Evolutionary conservation across 2,113 vertebrate genomes (phyloP).

Genomic region (Callopanchax toddi): DNA sequence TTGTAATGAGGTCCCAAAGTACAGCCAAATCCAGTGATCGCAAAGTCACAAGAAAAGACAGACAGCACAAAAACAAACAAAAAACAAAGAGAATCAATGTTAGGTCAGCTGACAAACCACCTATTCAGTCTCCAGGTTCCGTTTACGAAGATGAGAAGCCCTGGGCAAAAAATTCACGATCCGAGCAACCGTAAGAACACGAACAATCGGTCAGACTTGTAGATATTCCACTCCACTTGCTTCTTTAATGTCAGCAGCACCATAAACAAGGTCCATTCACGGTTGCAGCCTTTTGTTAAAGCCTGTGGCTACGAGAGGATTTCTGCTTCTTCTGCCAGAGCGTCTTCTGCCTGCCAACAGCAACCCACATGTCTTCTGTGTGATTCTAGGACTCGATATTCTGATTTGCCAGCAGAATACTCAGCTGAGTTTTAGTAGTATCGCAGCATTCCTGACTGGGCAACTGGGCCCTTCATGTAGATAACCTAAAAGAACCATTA

Average conservation of each 20-base stretch:
- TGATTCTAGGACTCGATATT: slow-evolving; percentile 13
- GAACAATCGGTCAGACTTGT: slow-evolving; percentile 30
- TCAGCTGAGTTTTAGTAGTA: slow-evolving; percentile 11
- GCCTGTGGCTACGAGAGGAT: slow-evolving; percentile 24
- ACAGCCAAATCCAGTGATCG: slow-evolving; percentile 36
- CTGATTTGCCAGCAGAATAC: slow-evolving; percentile 37
- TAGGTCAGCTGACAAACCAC: slow-evolving; percentile 38
- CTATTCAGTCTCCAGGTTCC: slow-evolving; percentile 26
- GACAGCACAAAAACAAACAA: slow-evolving; percentile 18
- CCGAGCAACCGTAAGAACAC: slow-evolving; percentile 27
- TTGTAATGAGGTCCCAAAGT: slow-evolving; percentile 66
- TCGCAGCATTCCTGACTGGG: not conserved
- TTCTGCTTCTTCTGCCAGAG: slow-evolving; percentile 28
- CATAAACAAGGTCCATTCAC: slow-evolving; percentile 32
- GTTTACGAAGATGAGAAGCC: slow-evolving; percentile 31
- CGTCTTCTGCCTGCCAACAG: slow-evolving; percentile 41
- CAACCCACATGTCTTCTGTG: slow-evolving; percentile 50
- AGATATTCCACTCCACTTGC: slow-evolving; percentile 32
- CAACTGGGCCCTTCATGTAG: not conserved
- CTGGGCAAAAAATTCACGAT: slow-evolving; percentile 27
- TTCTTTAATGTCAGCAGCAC: slow-evolving; percentile 46
- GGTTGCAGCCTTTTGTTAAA: slow-evolving; percentile 20
- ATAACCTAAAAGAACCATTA: not conserved
- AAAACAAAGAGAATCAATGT: slow-evolving; percentile 42
- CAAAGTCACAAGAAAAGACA: slow-evolving; percentile 17